Evolutionary conservation across 2,797 vertebrate species (phyloP), one percentile per base, ranked within the genome.

Genomic region (Spinibarbus caldwelli): DNA sequence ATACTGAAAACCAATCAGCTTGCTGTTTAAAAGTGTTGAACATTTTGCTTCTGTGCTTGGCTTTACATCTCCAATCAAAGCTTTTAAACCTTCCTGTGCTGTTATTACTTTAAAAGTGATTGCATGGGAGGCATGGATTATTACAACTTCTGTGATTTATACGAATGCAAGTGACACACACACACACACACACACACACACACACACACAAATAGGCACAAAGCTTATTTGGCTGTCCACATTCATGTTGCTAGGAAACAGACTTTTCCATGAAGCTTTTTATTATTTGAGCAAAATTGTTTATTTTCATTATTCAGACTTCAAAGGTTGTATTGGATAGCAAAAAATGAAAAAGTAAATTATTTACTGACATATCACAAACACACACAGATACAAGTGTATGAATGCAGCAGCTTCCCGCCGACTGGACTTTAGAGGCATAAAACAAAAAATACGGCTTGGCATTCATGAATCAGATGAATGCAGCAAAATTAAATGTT

Each of bases 241-340:
- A 92, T 92, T 91, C 87, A 94, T 91, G 95, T 96, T 96, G 95
- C 95, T 96, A 96, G 94, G 95, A 90, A 94, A 96, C 95, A 93
- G 92, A 89, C 90, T 88, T 88, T 89, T 90, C 86, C 84, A 87
- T 78, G 67, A 86, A 88, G 84, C 87, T 90, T 91, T 90, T 89
- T 84, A 86, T 89, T 90, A 92, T 93, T 90, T 92, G 91, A 91
- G 73, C 86, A 91, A 92, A 85, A 78, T 80, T 88, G 86, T 94
- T 92, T 92, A 92, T 92, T 94, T 93, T 87, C 82, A 85, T 84
- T 91, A 93, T 91, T 93, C 85, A 88, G 75, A 72, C 75, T 91
- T 91, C 90, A 89, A 89, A 92, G 81, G 76, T 87, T 88, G 86
- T 85, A 88, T 84, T 86, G 88, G 88, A 87, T 78, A 88, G 78